Base-by-base conservation (phyloP, 2,888 invertebrate species). In the Apotomis capreana region DNA sequence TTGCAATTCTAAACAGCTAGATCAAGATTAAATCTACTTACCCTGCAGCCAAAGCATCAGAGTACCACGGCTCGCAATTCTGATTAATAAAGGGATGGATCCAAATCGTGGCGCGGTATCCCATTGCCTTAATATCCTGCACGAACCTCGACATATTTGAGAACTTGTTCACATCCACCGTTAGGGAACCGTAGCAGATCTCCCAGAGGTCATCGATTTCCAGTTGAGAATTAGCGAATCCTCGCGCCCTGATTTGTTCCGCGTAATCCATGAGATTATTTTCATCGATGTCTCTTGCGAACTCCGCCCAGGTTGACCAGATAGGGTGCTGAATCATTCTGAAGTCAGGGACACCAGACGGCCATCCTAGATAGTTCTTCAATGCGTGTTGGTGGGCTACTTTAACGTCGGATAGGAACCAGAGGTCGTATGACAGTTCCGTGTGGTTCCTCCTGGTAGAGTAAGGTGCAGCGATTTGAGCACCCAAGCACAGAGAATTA, bases 131-230 rank as follows among this genome's bases (percentile, higher is more conserved):
- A 1, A 98, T 84, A 37, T 94, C 88, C 13, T 89, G 83, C 0
- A 96, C 94, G 3, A 97, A 94, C 15, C 90, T 82, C 9, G 90
- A 93, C 15, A 97, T 94, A 77, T 97, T 90, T 0, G 96, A 95
- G 82, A 98, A 98, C 84, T 96, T 97, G 0, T 81, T 86, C 9
- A 90, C 87, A 78, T 97, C 94, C 74, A 98, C 97, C 12, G 94
- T 94, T 46, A 97, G 90, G 8, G 97, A 96, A 0, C 98, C 98
- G 80, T 98, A 97, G 80, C 97, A 97, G 0, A 94, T 94, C 84
- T 98, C 97, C 97, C 98, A 98, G 13, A 95, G 94, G 83, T 98
- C 98, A 81, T 98, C 98, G 60, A 98, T 96, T 91, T 98, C 98
- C 55, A 97, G 85, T 81, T 97, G 97, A 62, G 96, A 96, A 78